Conservation (phyloP, 2,797 vertebrate genomes). For the Nannoperca obscura region DNA sequence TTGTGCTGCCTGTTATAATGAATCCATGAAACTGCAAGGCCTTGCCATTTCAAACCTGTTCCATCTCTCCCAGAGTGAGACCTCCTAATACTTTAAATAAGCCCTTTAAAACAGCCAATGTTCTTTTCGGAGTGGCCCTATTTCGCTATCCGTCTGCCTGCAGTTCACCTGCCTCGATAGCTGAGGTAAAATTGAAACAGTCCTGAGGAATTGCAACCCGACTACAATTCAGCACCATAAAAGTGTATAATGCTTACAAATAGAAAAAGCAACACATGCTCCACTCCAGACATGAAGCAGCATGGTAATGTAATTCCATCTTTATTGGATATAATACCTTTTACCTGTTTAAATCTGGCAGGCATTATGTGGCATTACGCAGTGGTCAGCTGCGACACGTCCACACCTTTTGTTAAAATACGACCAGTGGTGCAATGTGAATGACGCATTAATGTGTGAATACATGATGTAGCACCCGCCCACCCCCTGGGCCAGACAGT, state of each 20-base stretch:
- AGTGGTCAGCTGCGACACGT: neutral
- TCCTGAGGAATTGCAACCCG: conserved; percentile 69
- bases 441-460: conserved; percentile 2
- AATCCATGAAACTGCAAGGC: conserved; percentile 73
- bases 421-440: conserved; percentile 3
- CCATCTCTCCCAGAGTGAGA: conserved; percentile 72
- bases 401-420: neutral
- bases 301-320: conserved; percentile 42
- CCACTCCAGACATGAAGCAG: conserved; percentile 22
- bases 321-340: conserved; percentile 49
- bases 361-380: neutral
- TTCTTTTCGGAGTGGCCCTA: conserved; percentile 71
- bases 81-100: conserved; percentile 80
- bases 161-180: conserved; percentile 68
- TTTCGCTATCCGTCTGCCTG: conserved; percentile 66
- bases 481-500: neutral
- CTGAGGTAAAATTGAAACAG: conserved; percentile 70
- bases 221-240: conserved; percentile 63
- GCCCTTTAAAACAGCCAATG: conserved; percentile 81
- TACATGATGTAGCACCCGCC: neutral
- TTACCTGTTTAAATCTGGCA: conserved; percentile 4
- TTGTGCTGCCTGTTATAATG: conserved; percentile 74
- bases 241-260: conserved; percentile 65
- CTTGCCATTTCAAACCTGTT: conserved; percentile 75
- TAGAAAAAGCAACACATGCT: conserved; percentile 43